phyloP scores from a whole-genome alignment of 2,888 invertebrate species.

The Lasioglossum vierecki region DNA sequence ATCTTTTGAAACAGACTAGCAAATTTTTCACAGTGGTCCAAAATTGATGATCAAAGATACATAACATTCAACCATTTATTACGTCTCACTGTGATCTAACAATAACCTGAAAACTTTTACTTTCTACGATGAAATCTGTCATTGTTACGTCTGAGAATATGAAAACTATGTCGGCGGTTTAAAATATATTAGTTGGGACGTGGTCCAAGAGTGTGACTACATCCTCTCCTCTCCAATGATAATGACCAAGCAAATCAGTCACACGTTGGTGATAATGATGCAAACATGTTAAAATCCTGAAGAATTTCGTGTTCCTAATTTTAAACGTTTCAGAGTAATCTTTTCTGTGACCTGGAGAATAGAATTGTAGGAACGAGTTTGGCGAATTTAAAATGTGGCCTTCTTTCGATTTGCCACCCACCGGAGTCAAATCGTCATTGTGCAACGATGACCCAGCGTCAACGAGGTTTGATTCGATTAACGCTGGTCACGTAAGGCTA shows the following conservation, averaged over 20 bases:
- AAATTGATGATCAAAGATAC: not conserved
- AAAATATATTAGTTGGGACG: not conserved
- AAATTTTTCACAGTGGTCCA: not conserved
- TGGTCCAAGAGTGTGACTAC: not conserved
- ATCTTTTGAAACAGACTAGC: not conserved
- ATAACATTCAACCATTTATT: not conserved
- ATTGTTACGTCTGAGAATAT: not conserved
- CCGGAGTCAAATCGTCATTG: constrained; percentile 39
- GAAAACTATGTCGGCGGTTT: not conserved
- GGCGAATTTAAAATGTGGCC: not conserved
- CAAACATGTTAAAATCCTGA: not conserved
- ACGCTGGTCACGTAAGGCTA: constrained; percentile 49
- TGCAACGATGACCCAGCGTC: constrained; percentile 43
- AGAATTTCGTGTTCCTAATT: not conserved
- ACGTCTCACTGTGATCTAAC: not conserved
- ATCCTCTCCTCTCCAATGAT: not conserved
- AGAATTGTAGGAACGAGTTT: not conserved
- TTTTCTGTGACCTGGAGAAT: not conserved
- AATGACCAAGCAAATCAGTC: not conserved
- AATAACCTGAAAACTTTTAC: not conserved
- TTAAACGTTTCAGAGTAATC: not conserved
- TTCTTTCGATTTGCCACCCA: constrained; percentile 21
- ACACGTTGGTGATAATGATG: not conserved
- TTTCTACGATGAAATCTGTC: not conserved
- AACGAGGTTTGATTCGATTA: constrained; percentile 63